Base-by-base conservation (phyloP, 1,140 invertebrate genomes). In the Mesaphorura yosii region DNA sequence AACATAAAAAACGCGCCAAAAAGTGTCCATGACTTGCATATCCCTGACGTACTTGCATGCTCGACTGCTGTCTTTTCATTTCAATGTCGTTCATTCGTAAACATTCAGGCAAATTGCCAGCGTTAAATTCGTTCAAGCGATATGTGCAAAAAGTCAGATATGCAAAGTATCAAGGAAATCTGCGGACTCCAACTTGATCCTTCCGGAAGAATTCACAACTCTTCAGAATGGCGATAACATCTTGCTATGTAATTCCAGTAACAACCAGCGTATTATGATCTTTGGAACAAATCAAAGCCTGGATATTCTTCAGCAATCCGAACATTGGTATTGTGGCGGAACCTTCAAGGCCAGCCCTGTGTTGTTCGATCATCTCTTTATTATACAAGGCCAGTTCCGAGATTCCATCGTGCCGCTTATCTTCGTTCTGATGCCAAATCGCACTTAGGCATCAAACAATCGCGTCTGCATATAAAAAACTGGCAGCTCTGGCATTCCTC, bases 291-390 rank as follows among this genome's bases (percentile, higher is more conserved):
- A 25, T 1, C 10, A 3, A 15, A 51, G 42, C 22, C 15, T 51
- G 4, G n/a, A 51, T 26, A 22, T 40, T 5, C 22, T 51, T 25
- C 1, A 1, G 25, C 25, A 22, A 23, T 51, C 38, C 7, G 28
- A 14, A 5, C 53, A 55, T 23, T 55, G 34, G 28, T 55, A 49
- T 25, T 3, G 15, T 6, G 53, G 50, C 28, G 45, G 53, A 14
- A 49, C 46, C n/a, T 55, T 55, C 25, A 49, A 49, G 38, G 26
- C 27, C n/a, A 17, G 19, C 17, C 53, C 48, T 15, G 1, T 14
- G 10, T 15, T 49, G 5, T 55, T 51, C 25, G 1, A 20, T 17
- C 53, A 55, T 42, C 3, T 55, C 2, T 50, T 41, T 19, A 55
- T 40, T 20, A 31, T 55, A 1, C 53, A 50, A 23, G 26, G 38